Evolutionary conservation across 2,888 invertebrate genomes (phyloP).

Genomic region (Atrina japonica): DNA sequence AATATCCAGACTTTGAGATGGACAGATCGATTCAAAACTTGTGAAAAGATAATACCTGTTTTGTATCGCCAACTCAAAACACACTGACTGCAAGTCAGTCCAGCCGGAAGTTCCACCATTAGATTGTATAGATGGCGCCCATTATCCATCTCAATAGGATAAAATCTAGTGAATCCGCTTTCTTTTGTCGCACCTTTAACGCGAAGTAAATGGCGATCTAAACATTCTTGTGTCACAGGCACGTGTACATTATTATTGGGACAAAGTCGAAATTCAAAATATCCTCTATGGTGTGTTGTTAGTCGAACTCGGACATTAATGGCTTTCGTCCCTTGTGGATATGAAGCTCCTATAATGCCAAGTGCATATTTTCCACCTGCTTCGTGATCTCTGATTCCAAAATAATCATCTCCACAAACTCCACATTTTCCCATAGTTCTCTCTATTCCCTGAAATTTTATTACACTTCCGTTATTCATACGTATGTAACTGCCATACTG

Average conservation of each 20-base stretch:
- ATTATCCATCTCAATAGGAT: slow-evolving; percentile 3
- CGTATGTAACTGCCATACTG: no score
- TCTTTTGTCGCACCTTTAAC: slow-evolving; percentile 4
- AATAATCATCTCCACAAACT: slow-evolving; percentile 24
- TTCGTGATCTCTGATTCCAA: slow-evolving; percentile 24
- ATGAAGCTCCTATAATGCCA: slow-evolving; percentile 22
- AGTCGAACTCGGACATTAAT: slow-evolving; percentile 19
- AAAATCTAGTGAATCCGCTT: slow-evolving; percentile 10
- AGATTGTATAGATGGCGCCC: slow-evolving; percentile 17
- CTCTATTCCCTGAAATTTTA: slow-evolving; percentile 6
- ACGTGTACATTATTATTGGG: slow-evolving; percentile 26
- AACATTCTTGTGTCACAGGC: slow-evolving; percentile 33
- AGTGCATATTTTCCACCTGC: slow-evolving; percentile 27
- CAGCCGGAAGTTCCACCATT: slow-evolving; percentile 26
- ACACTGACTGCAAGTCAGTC: slow-evolving; percentile 37
- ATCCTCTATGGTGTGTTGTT: slow-evolving; percentile 37
- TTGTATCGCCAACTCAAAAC: slow-evolving; percentile 39
- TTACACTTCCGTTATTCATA: no score
- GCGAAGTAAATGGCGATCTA: slow-evolving; percentile 21
- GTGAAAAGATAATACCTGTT: no score
- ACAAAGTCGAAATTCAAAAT: slow-evolving; percentile 40
- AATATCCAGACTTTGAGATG: no score
- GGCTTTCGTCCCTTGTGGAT: slow-evolving; percentile 17
- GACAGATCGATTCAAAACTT: no score
- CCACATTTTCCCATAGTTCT: slow-evolving; percentile 25